Evolutionary conservation across 2,113 vertebrate genomes (phyloP).

Genomic region (Tachysurus vachellii): DNA sequence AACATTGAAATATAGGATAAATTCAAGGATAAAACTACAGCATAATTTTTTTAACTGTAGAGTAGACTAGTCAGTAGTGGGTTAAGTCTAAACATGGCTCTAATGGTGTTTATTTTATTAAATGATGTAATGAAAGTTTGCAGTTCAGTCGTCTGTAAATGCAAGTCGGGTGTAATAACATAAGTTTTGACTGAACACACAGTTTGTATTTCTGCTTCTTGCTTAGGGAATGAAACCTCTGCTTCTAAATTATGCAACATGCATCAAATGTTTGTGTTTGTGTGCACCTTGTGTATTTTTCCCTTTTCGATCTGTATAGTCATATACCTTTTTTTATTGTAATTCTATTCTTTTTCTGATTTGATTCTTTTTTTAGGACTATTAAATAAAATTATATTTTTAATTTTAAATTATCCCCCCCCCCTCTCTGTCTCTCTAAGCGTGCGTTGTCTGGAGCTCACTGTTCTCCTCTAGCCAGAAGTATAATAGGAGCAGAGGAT

Average conservation of each 20-base stretch:
- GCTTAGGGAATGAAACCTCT: neutral
- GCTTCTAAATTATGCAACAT: neutral
- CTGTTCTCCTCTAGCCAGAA: slow-evolving; percentile 68
- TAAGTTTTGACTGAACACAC: neutral
- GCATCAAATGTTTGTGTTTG: too few relatives aligned
- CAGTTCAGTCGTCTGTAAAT: neutral
- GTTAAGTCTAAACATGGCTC: neutral
- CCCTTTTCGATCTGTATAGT: too few relatives aligned
- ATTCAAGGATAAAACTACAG: too few relatives aligned
- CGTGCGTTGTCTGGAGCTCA: slow-evolving; percentile 63
- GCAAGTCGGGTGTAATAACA: neutral
- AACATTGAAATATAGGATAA: neutral
- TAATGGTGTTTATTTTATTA: too few relatives aligned
- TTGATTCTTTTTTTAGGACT: too few relatives aligned
- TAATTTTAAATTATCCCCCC: neutral
- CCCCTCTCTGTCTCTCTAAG: slow-evolving; percentile 38
- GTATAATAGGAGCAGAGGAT: slow-evolving; percentile 90
- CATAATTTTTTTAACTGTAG: too few relatives aligned
- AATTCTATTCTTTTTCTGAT: too few relatives aligned
- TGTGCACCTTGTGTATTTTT: too few relatives aligned
- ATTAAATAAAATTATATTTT: too few relatives aligned
- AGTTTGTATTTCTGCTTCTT: neutral
- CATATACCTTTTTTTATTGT: too few relatives aligned
- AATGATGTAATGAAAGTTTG: neutral
- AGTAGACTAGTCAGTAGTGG: too few relatives aligned